Evolutionary conservation across 2,797 vertebrate species (phyloP).

Genomic region (Threskiornis aethiopicus): DNA sequence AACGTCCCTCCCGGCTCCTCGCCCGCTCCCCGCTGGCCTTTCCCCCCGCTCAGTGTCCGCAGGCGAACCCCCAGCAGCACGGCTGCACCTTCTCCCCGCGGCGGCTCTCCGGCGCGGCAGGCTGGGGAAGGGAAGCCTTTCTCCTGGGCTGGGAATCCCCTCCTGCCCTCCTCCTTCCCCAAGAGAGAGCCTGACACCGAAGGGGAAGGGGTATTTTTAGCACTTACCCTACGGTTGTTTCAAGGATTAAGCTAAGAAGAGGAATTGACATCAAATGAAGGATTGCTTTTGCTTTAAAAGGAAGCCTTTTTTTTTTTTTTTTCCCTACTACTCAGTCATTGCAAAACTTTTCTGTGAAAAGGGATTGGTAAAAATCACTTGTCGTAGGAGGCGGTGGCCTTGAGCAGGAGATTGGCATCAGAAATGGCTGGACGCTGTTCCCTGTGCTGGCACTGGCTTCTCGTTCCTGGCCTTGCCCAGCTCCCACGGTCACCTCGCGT

Average conservation of each 20-base stretch:
- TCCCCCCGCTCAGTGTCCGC: neutral
- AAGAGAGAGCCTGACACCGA: neutral
- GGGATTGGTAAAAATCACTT: neutral
- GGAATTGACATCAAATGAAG: neutral
- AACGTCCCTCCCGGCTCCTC: rapidly evolving
- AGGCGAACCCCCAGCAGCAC: neutral
- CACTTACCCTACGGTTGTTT: neutral
- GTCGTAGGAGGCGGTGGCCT: neutral
- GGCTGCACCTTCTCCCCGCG: neutral
- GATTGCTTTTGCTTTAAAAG: slow-evolving; percentile 18
- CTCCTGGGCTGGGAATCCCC: slow-evolving; percentile 25
- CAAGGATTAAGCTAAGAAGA: slow-evolving; percentile 19
- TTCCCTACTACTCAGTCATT: neutral
- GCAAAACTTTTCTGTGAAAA: neutral
- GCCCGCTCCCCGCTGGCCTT: neutral
- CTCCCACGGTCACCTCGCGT: rapidly evolving
- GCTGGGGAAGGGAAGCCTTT: neutral
- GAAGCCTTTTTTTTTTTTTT: neutral
- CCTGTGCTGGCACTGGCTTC: neutral
- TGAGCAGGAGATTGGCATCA: rapidly evolving
- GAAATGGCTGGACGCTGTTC: rapidly evolving
- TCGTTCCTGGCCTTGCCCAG: rapidly evolving
- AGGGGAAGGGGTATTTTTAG: slow-evolving; percentile 44
- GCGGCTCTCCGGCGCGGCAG: rapidly evolving
- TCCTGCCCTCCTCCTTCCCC: neutral